phyloP scores from a whole-genome alignment of 2,113 vertebrate species.

The Ictidomys tridecemlineatus region DNA sequence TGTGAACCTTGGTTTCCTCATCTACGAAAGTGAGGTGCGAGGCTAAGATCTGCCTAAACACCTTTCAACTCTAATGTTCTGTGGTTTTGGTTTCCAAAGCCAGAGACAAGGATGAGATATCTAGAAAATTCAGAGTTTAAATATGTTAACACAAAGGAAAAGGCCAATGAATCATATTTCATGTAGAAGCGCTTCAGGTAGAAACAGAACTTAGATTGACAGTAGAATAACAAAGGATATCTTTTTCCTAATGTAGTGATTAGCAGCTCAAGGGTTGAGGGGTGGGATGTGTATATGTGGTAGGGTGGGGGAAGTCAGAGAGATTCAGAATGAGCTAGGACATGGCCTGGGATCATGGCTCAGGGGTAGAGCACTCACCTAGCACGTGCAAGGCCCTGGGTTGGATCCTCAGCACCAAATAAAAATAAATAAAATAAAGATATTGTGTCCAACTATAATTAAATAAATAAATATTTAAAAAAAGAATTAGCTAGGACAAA shows the following conservation, averaged over 20 bases:
- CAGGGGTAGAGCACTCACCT: too few relatives aligned
- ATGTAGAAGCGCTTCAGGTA: not conserved
- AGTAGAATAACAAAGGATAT: not conserved
- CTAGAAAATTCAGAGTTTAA: slow-evolving; percentile 13
- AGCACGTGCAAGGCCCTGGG: too few relatives aligned
- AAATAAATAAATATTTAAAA: too few relatives aligned
- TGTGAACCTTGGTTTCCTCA: not conserved
- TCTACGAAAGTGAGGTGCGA: not conserved
- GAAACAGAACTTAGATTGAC: not conserved
- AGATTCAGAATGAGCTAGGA: not conserved
- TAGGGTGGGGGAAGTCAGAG: not conserved
- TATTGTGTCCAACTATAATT: too few relatives aligned
- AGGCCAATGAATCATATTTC: not conserved
- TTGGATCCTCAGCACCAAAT: too few relatives aligned
- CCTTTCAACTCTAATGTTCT: not conserved
- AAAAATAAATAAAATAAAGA: too few relatives aligned
- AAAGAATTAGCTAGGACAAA: not conserved
- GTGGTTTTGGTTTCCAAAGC: not conserved
- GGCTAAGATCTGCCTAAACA: not conserved
- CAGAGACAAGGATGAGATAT: not conserved
- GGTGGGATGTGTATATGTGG: not conserved
- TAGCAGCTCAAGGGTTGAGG: not conserved
- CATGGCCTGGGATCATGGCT: too few relatives aligned
- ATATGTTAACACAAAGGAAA: not conserved
- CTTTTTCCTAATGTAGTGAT: not conserved